Evolutionary conservation across 2,797 vertebrate genomes (phyloP).

Genomic region (Sebastes wilsoni): DNA sequence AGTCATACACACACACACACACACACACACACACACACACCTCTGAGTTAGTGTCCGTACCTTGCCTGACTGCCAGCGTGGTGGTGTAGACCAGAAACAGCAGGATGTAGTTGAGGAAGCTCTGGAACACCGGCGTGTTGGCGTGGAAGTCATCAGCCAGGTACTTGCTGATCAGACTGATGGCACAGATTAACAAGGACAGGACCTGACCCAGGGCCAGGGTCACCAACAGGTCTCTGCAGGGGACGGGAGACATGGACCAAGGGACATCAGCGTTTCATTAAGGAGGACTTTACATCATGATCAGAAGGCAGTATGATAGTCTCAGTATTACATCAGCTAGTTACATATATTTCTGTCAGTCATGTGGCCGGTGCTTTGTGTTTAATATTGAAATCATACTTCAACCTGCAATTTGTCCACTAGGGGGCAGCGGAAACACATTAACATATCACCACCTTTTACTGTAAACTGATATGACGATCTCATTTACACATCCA

Average conservation of each 20-base stretch:
- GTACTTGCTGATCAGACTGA: constrained; percentile 94
- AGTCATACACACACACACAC: not conserved
- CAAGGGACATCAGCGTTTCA: not conserved
- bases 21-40: not conserved
- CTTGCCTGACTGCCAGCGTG: constrained; percentile 94
- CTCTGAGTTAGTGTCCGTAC: constrained; percentile 71
- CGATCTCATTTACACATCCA: not conserved
- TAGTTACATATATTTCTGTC: not conserved
- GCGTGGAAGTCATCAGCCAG: constrained; percentile 94
- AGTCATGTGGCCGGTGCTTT: not conserved
- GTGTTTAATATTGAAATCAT: not conserved
- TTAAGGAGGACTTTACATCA: not conserved
- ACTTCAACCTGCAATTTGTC: not conserved
- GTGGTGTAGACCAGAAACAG: constrained; percentile 97
- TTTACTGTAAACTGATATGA: not conserved
- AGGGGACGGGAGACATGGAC: not conserved
- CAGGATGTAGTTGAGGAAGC: constrained; percentile 96
- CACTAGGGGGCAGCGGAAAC: not conserved
- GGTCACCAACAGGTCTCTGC: constrained; percentile 92
- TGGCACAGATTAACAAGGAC: constrained; percentile 93
- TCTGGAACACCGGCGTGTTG: constrained; percentile 96
- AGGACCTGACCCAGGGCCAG: constrained; percentile 93
- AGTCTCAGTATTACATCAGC: not conserved
- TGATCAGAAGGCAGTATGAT: not conserved
- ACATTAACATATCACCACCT: not conserved